phyloP scores from a whole-genome alignment of 1,140 invertebrate species.

The Orchesella cincta region DNA sequence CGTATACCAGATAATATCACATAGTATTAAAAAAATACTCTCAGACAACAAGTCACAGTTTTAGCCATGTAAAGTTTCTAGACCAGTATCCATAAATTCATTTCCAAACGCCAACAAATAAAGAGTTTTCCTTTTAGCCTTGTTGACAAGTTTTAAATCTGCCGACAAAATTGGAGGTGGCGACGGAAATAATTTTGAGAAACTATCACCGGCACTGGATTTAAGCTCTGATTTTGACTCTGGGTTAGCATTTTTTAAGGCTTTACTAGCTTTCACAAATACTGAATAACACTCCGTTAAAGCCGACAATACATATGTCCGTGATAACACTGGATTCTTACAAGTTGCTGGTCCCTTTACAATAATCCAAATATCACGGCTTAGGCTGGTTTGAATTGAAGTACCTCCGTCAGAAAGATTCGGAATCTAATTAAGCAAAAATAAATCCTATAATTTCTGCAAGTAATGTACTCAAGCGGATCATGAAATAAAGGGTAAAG shows the following conservation, averaged over 20 bases:
- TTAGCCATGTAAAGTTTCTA: background rate
- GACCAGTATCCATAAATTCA: slow-evolving; percentile 22
- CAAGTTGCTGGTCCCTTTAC: slow-evolving; percentile 15
- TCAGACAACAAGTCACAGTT: background rate
- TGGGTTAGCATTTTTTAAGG: background rate
- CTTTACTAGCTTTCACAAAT: background rate
- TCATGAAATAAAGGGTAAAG: background rate
- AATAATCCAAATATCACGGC: slow-evolving; percentile 32
- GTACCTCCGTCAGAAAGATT: slow-evolving; percentile 39
- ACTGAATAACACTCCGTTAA: slow-evolving; percentile 34
- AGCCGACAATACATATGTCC: slow-evolving; percentile 36
- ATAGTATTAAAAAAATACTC: no score
- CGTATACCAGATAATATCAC: no score
- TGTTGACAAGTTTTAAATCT: slow-evolving; percentile 3
- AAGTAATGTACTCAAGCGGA: no score
- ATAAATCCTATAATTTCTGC: no score
- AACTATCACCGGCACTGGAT: background rate
- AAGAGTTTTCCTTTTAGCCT: slow-evolving; percentile 31
- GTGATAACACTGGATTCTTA: slow-evolving; percentile 6
- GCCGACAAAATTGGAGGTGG: background rate
- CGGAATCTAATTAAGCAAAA: slow-evolving; percentile 29
- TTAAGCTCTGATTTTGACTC: background rate
- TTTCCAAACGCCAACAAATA: slow-evolving; percentile 39
- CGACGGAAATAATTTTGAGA: background rate
- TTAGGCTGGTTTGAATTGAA: slow-evolving; percentile 9